Percentiles rank a stretch among this genome's conserved stretches.
These are phyloP conservation scores for Trachymyrmex cornetzi DNA, from an alignment of 1,140 invertebrate genomes.

Conservation along the genomic window DNA sequence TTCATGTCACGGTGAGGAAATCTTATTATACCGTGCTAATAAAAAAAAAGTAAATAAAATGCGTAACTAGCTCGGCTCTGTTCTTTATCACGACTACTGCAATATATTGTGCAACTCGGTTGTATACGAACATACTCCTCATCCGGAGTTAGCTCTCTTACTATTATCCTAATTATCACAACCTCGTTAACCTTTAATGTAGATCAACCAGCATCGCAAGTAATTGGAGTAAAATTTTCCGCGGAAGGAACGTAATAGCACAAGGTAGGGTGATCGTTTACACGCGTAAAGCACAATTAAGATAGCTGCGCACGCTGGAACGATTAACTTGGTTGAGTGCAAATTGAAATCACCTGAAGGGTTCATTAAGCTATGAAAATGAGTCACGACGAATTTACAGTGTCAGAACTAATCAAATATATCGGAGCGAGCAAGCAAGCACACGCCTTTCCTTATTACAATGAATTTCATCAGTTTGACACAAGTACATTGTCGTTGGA, in stretches of 20 bases:
- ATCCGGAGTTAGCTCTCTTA: constrained; percentile 17
- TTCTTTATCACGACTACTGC: neutral
- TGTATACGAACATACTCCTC: neutral
- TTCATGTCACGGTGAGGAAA: constrained; percentile 55
- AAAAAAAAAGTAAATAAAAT: constrained; percentile 45
- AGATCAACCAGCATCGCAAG: constrained; percentile 43
- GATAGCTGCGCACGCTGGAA: no score
- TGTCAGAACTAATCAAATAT: constrained; percentile 24
- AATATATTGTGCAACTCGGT: neutral
- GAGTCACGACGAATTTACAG: neutral
- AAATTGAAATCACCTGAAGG: constrained; percentile 36
- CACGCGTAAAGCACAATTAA: constrained; percentile 23
- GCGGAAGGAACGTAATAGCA: constrained; percentile 2
- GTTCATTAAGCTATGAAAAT: constrained; percentile 11
- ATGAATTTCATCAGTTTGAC: neutral
- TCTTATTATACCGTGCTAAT: constrained; percentile 62
- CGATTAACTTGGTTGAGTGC: constrained; percentile 19
- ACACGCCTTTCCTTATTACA: neutral
- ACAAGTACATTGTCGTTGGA: neutral
- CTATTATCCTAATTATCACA: constrained; percentile 69
- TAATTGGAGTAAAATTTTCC: constrained; percentile 41
- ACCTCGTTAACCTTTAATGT: constrained; percentile 65
- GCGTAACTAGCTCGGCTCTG: neutral
- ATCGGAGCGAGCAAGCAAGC: neutral
- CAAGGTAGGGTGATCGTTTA: constrained; percentile 4